phyloP scores from a whole-genome alignment of 2,113 vertebrate genomes.

The Eulacestoma nigropectus region DNA sequence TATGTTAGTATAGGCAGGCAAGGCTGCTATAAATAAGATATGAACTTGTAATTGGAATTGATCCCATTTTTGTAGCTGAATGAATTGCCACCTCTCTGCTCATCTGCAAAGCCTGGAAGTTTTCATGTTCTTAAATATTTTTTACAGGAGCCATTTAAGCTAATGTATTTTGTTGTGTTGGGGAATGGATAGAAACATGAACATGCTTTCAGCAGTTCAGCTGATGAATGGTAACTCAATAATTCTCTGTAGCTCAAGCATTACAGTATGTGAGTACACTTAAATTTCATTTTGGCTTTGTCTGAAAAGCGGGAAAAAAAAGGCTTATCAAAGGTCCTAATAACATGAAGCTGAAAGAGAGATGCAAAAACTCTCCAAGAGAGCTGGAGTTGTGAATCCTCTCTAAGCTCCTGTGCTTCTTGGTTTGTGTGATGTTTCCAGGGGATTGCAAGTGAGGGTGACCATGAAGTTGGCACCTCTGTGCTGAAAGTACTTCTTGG shows the following conservation, averaged over 20 bases:
- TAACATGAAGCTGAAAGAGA: not conserved
- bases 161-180: not conserved
- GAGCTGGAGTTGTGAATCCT: not conserved
- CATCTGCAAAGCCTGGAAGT: not conserved
- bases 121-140: not conserved
- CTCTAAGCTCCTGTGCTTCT: not conserved
- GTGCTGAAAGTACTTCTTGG: not conserved
- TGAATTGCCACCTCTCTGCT: not conserved
- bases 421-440: not conserved
- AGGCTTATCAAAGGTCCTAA: not conserved
- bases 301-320: not conserved
- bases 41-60: slow-evolving; percentile 17
- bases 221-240: not conserved
- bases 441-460: not conserved
- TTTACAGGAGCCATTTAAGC: not conserved
- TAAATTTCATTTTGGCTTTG: not conserved
- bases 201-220: not conserved
- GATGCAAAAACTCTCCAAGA: not conserved
- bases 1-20: not conserved
- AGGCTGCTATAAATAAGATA: slow-evolving; percentile 16
- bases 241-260: not conserved
- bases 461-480: not conserved
- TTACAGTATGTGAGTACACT: not conserved
- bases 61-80: not conserved
- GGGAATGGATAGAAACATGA: not conserved